Evolutionary conservation across 2,113 vertebrate species (phyloP).

Genomic region (Jaculus jaculus): DNA sequence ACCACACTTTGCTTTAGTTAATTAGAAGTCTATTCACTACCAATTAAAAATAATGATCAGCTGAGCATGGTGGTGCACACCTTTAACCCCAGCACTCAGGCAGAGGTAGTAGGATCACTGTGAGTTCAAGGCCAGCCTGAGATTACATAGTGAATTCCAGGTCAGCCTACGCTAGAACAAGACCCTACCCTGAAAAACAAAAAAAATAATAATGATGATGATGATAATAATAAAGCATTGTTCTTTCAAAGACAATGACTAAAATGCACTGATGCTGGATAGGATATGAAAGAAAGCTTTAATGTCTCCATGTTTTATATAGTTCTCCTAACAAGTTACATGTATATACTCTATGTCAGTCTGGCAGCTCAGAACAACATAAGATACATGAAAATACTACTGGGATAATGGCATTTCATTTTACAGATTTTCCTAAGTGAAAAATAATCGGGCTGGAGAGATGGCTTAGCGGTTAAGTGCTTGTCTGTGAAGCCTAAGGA

Average conservation of each 20-base stretch:
- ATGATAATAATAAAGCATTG: not conserved
- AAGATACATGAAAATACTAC: not conserved
- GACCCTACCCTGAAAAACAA: too few species aligned
- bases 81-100: too few species aligned
- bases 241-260: not conserved
- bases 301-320: not conserved
- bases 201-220: too few species aligned
- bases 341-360: not conserved
- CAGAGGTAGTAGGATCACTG: too few species aligned
- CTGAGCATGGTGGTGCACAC: too few species aligned
- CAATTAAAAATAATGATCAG: not conserved
- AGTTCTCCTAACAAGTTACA: not conserved
- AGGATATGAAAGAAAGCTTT: not conserved
- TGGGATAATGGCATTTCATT: not conserved
- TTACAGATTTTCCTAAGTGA: slow-evolving; percentile 3
- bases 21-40: not conserved
- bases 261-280: not conserved
- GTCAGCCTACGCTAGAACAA: too few species aligned
- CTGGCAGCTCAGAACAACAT: not conserved
- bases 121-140: too few species aligned
- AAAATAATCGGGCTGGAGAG: too few species aligned
- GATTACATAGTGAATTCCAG: too few species aligned
- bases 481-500: too few species aligned
- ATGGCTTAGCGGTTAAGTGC: too few species aligned
- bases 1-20: not conserved